These are phyloP conservation scores for Acronicta psi DNA, from an alignment of 2,888 invertebrate species.

Conservation along the genomic window DNA sequence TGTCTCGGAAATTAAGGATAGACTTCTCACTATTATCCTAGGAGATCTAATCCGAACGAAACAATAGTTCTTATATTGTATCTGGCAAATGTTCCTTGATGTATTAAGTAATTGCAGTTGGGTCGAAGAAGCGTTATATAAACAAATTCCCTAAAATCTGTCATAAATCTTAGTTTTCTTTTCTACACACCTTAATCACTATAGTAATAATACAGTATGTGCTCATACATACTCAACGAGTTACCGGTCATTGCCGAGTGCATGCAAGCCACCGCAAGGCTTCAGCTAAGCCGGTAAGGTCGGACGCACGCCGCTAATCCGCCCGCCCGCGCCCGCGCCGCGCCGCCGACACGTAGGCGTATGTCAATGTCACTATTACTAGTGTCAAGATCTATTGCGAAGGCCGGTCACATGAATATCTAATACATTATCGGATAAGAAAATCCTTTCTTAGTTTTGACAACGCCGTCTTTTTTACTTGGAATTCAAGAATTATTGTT, in stretches of 20 bases:
- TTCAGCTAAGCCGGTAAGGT: conserved; percentile 35
- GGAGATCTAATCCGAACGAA: no score
- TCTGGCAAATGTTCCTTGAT: no score
- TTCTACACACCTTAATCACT: background rate
- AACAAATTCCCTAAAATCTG: no score
- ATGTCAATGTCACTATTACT: conserved; percentile 37
- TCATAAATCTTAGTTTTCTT: no score
- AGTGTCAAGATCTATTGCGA: background rate
- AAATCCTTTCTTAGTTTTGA: background rate
- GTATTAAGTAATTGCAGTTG: no score
- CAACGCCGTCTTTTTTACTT: no score
- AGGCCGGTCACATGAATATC: background rate
- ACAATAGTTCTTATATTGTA: no score
- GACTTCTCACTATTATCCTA: no score
- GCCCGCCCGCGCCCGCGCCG: conserved; percentile 8
- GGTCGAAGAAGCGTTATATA: no score
- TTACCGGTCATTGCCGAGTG: conserved; percentile 34
- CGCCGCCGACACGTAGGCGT: conserved; percentile 27
- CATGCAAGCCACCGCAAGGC: conserved; percentile 17
- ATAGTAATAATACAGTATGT: background rate
- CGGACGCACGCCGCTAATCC: conserved; percentile 29
- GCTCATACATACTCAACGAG: background rate
- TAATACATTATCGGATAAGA: background rate
- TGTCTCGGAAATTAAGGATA: no score
- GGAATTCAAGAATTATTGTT: no score